Evolutionary conservation across 1,140 invertebrate species (phyloP).

Genomic region (Hestina assimilis): DNA sequence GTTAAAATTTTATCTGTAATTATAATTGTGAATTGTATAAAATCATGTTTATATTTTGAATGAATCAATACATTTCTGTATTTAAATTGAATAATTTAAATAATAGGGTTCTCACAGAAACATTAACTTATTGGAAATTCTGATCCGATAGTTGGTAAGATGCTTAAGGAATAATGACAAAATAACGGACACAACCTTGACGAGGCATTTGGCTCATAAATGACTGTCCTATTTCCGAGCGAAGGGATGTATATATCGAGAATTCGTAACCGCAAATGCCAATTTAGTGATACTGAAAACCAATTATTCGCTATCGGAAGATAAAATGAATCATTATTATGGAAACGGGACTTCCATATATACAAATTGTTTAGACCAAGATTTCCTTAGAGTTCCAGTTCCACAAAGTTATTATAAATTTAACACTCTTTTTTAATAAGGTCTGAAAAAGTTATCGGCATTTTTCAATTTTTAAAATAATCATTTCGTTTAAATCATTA

Average conservation of each 20-base stretch:
- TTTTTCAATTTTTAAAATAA: too few relatives aligned
- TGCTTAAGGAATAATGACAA: slow-evolving; percentile 41
- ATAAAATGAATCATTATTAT: slow-evolving; percentile 28
- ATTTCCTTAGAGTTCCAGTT: neutral
- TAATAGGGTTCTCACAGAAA: slow-evolving; percentile 23
- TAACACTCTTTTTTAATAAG: too few relatives aligned
- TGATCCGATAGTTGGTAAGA: slow-evolving; percentile 33
- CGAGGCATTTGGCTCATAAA: slow-evolving; percentile 36
- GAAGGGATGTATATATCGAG: slow-evolving; percentile 27
- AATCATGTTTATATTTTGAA: neutral
- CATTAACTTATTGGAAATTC: slow-evolving; percentile 39
- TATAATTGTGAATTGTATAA: too few relatives aligned
- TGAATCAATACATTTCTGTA: neutral
- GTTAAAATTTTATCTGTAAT: neutral
- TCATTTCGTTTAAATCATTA: too few relatives aligned
- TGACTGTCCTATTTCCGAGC: slow-evolving; percentile 23
- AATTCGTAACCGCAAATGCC: slow-evolving; percentile 18
- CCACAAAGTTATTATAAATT: too few relatives aligned
- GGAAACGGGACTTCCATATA: slow-evolving; percentile 19
- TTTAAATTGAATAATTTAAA: slow-evolving; percentile 3
- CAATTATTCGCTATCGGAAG: slow-evolving; percentile 26
- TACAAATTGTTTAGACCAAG: neutral
- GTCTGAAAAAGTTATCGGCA: too few relatives aligned
- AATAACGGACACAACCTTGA: slow-evolving; percentile 35
- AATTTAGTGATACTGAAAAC: slow-evolving; percentile 18